Evolutionary conservation across 2,113 vertebrate genomes (phyloP).

Genomic region (Neogale vison): DNA sequence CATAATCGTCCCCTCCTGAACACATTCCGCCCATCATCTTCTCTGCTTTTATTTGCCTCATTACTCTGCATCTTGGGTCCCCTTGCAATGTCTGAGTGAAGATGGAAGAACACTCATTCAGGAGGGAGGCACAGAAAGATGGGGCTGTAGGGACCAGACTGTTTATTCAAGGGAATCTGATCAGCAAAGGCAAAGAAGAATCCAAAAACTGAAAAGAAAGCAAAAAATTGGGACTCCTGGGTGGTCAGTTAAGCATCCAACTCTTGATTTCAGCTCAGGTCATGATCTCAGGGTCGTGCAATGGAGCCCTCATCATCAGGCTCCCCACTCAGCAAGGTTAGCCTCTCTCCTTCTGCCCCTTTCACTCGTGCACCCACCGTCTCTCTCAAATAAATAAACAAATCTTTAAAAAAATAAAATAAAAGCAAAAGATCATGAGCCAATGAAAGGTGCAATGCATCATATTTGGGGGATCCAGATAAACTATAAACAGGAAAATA

Average conservation of each 20-base stretch:
- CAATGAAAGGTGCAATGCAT: background rate
- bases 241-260: background rate
- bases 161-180: background rate
- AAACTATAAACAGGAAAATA: background rate
- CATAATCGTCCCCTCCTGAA: background rate
- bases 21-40: fast-evolving
- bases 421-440: background rate
- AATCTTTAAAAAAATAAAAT: background rate
- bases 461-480: background rate
- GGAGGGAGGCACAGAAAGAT: background rate
- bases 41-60: background rate
- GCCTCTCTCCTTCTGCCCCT: background rate
- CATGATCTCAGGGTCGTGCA: background rate
- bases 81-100: background rate
- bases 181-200: background rate
- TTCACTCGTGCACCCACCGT: fast-evolving
- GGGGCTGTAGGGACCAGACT: background rate
- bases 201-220: background rate
- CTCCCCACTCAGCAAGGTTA: background rate
- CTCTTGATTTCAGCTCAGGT: background rate
- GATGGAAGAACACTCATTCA: background rate
- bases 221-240: background rate
- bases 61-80: background rate
- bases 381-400: background rate
- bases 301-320: background rate